These are phyloP conservation scores for Leptinotarsa juncta DNA, from an alignment of 2,888 invertebrate species.

Conservation along the genomic window DNA sequence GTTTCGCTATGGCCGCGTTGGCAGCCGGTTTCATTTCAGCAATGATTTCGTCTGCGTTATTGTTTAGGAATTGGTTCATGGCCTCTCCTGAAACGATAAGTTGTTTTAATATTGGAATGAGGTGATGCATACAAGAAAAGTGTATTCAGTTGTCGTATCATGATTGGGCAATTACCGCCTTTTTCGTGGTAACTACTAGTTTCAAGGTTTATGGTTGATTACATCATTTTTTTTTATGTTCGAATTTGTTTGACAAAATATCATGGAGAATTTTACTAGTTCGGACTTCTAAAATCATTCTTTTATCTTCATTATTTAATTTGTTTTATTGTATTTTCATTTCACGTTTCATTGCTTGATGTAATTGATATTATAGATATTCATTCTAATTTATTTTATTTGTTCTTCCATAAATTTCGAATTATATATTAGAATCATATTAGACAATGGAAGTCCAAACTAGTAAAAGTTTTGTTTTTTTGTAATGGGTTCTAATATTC, in stretches of 20 bases:
- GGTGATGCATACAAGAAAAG: not conserved
- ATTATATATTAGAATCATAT: too few relatives aligned
- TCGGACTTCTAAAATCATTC: too few relatives aligned
- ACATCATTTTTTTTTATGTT: not conserved
- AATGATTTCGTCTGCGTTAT: slow-evolving; percentile 83
- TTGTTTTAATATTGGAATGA: not conserved
- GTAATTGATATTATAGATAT: too few relatives aligned
- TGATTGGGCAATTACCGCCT: not conserved
- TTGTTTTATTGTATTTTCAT: too few relatives aligned
- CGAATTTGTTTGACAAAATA: not conserved
- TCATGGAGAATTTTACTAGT: not conserved
- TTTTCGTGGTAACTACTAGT: not conserved
- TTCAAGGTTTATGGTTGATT: not conserved
- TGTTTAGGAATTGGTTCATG: slow-evolving; percentile 86
- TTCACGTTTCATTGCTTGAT: too few relatives aligned
- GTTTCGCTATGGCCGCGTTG: slow-evolving; percentile 76
- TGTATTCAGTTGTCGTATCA: not conserved
- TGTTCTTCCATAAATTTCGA: too few relatives aligned
- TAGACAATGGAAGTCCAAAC: too few relatives aligned
- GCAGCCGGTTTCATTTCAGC: slow-evolving; percentile 86
- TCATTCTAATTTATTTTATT: too few relatives aligned
- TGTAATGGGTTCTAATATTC: too few relatives aligned
- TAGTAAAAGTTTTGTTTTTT: too few relatives aligned
- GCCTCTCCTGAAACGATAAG: slow-evolving; percentile 73
- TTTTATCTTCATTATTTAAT: too few relatives aligned